Evolutionary conservation across 2,888 invertebrate species (phyloP).

Genomic region (Pandemis heparana): DNA sequence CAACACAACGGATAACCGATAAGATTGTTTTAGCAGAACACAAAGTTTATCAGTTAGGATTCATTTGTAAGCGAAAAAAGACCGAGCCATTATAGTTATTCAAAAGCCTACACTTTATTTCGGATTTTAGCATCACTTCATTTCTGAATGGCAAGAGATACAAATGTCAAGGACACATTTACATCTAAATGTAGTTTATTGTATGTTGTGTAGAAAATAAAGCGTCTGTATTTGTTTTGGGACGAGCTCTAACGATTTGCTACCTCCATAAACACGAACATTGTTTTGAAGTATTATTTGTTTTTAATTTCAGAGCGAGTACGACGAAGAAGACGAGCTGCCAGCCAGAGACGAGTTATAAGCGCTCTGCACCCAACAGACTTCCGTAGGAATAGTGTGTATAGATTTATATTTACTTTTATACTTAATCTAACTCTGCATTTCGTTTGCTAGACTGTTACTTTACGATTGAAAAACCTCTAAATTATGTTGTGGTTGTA

Average conservation of each 20-base stretch:
- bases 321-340: conserved; percentile 90
- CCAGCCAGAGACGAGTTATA: conserved; percentile 93
- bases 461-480: conserved; percentile 53
- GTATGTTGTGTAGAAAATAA: too few relatives aligned
- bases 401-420: conserved; percentile 78
- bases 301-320: conserved; percentile 75
- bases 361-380: conserved; percentile 69
- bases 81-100: too few relatives aligned
- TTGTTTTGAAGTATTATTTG: conserved; percentile 2
- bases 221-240: too few relatives aligned
- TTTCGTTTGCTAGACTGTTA: conserved; percentile 75
- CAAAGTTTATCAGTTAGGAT: background rate
- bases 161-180: too few relatives aligned
- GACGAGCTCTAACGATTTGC: too few relatives aligned
- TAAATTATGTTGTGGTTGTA: conserved; percentile 61
- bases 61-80: too few relatives aligned
- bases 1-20: background rate
- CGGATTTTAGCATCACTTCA: too few relatives aligned
- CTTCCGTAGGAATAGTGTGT: conserved; percentile 80
- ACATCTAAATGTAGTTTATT: too few relatives aligned
- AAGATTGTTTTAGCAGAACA: background rate
- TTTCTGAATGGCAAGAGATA: too few relatives aligned
- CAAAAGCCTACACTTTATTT: too few relatives aligned
- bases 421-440: conserved; percentile 67
- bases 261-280: background rate